Evolutionary conservation across 2,113 vertebrate species (phyloP).

Genomic region (Pelodiscus sinensis): DNA sequence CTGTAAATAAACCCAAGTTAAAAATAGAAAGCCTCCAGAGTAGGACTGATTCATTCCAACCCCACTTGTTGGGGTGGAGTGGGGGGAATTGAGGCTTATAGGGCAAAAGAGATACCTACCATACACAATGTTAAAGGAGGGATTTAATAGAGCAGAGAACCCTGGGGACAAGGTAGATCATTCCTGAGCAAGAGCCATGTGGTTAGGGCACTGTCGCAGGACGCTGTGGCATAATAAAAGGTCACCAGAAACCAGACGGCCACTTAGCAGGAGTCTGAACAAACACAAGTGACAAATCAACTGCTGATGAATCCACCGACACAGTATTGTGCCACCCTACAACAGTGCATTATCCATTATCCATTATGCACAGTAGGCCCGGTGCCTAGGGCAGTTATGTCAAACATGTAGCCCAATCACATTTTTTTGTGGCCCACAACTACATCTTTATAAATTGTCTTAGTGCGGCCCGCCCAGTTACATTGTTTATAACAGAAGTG

Average conservation of each 20-base stretch:
- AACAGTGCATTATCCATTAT: not conserved
- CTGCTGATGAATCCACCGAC: not conserved
- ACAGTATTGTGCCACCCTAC: not conserved
- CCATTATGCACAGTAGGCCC: too few species aligned
- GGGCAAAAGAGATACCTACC: not conserved
- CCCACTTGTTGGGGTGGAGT: not conserved
- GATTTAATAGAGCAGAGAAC: not conserved
- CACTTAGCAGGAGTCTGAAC: not conserved
- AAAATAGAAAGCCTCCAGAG: not conserved
- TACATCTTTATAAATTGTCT: too few species aligned
- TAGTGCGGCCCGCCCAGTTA: too few species aligned
- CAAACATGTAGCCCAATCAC: too few species aligned
- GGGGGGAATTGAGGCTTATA: not conserved
- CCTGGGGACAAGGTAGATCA: not conserved
- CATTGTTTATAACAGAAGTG: too few species aligned
- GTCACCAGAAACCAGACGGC: not conserved
- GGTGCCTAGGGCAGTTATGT: too few species aligned
- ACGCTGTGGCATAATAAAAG: not conserved
- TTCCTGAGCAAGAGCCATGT: not conserved
- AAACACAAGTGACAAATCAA: not conserved
- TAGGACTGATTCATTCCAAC: not conserved
- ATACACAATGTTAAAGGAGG: not conserved
- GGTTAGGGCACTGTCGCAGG: not conserved
- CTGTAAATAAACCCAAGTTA: not conserved
- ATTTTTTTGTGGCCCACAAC: too few species aligned